phyloP scores from a whole-genome alignment of 1,140 invertebrate species.

The Arion vulgaris region DNA sequence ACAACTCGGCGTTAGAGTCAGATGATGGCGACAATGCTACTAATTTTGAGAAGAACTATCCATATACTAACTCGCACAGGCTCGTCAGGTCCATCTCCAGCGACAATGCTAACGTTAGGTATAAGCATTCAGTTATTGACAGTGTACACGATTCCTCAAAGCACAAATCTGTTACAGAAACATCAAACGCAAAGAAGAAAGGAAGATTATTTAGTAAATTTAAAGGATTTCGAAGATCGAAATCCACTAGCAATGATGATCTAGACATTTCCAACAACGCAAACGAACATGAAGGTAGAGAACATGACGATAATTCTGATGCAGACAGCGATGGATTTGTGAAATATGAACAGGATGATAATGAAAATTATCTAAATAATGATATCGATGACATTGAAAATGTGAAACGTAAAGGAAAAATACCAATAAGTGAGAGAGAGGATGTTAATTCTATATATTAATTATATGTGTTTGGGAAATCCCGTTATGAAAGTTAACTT shows the following conservation, averaged over 20 bases:
- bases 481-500: too few relatives aligned
- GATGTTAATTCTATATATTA: neutral
- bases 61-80: too few relatives aligned
- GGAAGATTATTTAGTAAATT: neutral
- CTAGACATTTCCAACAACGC: neutral
- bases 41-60: too few relatives aligned
- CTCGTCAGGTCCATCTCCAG: neutral
- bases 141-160: too few relatives aligned
- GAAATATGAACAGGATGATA: neutral
- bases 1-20: neutral
- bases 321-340: conserved; percentile 16
- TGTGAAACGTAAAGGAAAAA: too few relatives aligned
- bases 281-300: neutral
- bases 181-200: neutral
- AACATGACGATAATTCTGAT: neutral
- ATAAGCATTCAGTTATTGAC: too few relatives aligned
- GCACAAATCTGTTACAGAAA: too few relatives aligned
- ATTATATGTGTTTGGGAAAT: too few relatives aligned
- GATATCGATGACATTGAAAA: neutral
- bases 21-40: neutral
- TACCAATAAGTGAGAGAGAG: neutral
- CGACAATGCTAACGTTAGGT: neutral
- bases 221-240: neutral
- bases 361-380: neutral
- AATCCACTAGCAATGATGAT: neutral